phyloP scores from a whole-genome alignment of 2,797 vertebrate species.

The Acanthurus lineatus region DNA sequence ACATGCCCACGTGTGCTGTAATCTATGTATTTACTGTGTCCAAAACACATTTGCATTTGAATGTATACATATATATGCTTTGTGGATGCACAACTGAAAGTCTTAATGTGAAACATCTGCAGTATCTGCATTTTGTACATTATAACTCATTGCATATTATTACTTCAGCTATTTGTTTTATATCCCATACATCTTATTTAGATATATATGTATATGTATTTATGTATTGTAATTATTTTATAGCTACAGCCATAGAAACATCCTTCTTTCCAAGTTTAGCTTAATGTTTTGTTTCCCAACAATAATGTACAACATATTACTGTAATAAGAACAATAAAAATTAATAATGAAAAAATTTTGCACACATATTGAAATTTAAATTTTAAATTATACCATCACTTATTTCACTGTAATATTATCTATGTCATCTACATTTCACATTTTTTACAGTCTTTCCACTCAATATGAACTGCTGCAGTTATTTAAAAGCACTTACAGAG shows the following conservation, averaged over 20 bases:
- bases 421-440: neutral
- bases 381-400: neutral
- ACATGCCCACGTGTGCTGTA: neutral
- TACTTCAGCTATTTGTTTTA: neutral
- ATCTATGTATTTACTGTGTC: neutral
- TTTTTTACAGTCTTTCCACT: neutral
- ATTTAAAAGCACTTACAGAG: neutral
- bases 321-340: neutral
- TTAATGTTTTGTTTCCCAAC: neutral
- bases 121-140: neutral
- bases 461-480: neutral
- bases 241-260: neutral
- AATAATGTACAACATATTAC: neutral
- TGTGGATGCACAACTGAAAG: neutral
- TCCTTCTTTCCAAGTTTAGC: neutral
- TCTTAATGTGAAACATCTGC: neutral
- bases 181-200: neutral
- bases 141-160: neutral
- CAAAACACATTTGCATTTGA: neutral
- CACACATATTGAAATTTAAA: no score
- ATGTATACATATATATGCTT: neutral
- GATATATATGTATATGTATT: neutral
- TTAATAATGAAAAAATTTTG: neutral
- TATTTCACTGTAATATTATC: no score
- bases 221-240: neutral